Base-by-base conservation (phyloP, 2,797 vertebrate species). In the Melanotaenia boesemani region DNA sequence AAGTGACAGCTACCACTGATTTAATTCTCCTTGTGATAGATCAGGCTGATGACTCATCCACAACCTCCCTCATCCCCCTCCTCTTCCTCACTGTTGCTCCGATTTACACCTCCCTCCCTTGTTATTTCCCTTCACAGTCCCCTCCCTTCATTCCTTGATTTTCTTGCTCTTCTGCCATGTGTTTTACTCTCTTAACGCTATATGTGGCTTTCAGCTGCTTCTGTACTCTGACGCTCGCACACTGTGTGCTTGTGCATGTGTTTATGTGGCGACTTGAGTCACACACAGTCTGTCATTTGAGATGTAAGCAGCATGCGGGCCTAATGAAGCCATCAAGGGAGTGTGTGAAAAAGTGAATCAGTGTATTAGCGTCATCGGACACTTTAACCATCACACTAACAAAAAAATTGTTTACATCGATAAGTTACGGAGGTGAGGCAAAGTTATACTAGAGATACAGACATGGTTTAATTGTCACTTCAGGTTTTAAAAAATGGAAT, bases 1-100 rank as follows among this genome's bases (percentile, higher is more conserved):
- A 81, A 52, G 80, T 81, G 86, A 89, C 85, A 71, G 77, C 41
- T 74, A 81, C 78, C 79, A 72, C 79, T 72, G 81, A 84, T 83
- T 83, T 83, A 77, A 90, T 91, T 91, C 84, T 91, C 77, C 76
- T 70, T 82, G 79, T 77, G 67, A 92, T 90, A 89, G 90, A 92
- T 90, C 88, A 70, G 75, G 63, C 67, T 12, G 83, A 90, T 95
- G 93, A 94, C 91, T 95, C 90, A 94, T 94, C 88, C 86, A 72
- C 90, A 81, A 88, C 73, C 73, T 74, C 81, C 66, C n/a, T 34
- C 67, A 71, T 15, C 73, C 66, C 62, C 74, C 46, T 54, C 81
- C 76, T 78, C 61, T 55, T 70, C 63, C 52, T 46, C 48, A 24
- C 76, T n/a, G 34, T 46, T 65, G 62, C 84, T 79, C 70, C 18